Evolutionary conservation across 92 coral and sea anemone species (phyloP).

Genomic region (Actinostola sp.): DNA sequence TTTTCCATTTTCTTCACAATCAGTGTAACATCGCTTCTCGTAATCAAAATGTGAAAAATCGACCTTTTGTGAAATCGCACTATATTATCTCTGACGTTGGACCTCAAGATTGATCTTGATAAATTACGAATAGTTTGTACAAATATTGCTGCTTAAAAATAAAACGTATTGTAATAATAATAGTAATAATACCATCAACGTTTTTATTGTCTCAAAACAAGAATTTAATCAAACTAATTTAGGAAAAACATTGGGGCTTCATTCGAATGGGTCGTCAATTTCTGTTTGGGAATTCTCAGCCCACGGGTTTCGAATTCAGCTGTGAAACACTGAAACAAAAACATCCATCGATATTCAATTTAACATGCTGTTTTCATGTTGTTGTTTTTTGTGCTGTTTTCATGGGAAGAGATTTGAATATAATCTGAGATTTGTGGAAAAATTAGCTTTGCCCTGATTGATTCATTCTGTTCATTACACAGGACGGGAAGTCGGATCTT

Average conservation of each 20-base stretch:
- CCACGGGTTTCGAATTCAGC: no score
- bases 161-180: no score
- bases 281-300: not conserved
- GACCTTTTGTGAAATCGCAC: not conserved
- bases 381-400: no score
- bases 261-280: not conserved
- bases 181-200: not conserved
- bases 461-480: not conserved
- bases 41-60: not conserved
- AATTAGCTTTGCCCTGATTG: slow-evolving; percentile 15
- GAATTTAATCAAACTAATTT: slow-evolving; percentile 8
- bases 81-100: not conserved
- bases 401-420: not conserved
- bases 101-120: not conserved
- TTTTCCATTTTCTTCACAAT: not conserved
- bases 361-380: no score
- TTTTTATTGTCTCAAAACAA: not conserved
- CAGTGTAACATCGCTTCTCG: not conserved
- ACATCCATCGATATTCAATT: no score
- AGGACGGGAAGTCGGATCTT: slow-evolving; percentile 2
- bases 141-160: not conserved
- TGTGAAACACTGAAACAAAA: no score
- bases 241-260: no score
- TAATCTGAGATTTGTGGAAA: not conserved
- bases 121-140: not conserved